Percentiles rank a stretch among this genome's conserved stretches.
Conservation (phyloP, 2,797 vertebrate species). For the Rhabdomys pumilio region DNA sequence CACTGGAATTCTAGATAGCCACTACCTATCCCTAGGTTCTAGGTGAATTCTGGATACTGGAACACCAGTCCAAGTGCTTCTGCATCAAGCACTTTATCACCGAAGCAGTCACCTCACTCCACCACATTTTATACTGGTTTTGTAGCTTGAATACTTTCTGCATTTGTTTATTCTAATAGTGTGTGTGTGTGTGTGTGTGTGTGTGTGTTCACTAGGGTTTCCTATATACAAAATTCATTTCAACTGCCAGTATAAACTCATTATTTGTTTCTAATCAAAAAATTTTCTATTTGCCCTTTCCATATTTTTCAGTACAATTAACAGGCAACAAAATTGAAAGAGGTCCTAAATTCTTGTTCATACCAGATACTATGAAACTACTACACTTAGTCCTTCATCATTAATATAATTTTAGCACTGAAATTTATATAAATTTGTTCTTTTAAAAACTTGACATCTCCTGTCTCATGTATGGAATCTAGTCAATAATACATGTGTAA, state of each 20-base stretch:
- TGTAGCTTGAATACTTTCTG: not conserved
- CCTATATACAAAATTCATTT: not conserved
- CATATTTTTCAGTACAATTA: not conserved
- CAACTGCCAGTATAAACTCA: not conserved
- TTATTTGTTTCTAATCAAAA: conserved; percentile 50
- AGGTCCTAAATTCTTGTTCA: not conserved
- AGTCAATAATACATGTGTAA: not conserved
- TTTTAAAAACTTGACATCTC: not conserved
- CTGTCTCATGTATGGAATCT: too few species aligned
- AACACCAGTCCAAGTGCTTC: not conserved
- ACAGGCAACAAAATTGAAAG: not conserved
- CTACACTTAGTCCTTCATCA: conserved; percentile 1
- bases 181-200: not conserved
- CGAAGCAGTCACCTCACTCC: not conserved
- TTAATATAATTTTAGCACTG: not conserved
- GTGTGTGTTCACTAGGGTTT: not conserved
- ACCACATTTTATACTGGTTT: not conserved
- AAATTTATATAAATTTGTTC: not conserved
- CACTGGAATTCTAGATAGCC: not conserved
- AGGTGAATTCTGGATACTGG: not conserved
- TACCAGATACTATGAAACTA: conserved; percentile 1
- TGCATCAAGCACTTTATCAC: not conserved
- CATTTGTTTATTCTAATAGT: not conserved
- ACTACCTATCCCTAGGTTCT: too few species aligned
- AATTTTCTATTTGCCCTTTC: not conserved